Base-by-base conservation (phyloP, 2,113 vertebrate genomes). In the Smithornis capensis region DNA sequence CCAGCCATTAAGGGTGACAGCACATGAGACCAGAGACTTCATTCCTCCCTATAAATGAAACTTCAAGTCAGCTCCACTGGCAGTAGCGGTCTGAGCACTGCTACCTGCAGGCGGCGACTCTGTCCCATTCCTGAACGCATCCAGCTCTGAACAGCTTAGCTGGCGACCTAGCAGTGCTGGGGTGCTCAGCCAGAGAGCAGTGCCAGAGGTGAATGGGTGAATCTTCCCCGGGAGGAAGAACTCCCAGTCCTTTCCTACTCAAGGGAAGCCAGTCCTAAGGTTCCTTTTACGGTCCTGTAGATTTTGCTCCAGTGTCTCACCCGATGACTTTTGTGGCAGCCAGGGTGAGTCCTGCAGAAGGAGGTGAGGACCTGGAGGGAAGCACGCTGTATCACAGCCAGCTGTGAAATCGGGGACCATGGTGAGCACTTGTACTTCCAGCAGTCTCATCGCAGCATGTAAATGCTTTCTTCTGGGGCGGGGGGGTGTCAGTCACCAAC, bases 301-400 rank as follows among this genome's bases (percentile, higher is more conserved):
- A 12, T 64, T 75, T 44, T 62, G 23, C 45, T 83, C 33, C 31
- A 18, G 12, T 63, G 35, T 70, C 96, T 87, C 96, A 99, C 98
- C 97, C 84, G 49, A 98, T 96, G 40, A 97, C 83, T 98, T 98
- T 98, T 82, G 98, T 98, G 7, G 98, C 98, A 60, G 98, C 98
- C 60, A 62, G 60, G 25, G 37, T 62, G 17, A 40, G 7, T 25
- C 24, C 25, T 62, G 35, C 59, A 27, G 35, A 28, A 40, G 53
- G 31, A 56, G 11, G 28, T 28, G 25, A 62, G 25, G 35, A 28
- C 7, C 25, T 17, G 19, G 37, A 62, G 37, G 40, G 25, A 28
- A 38, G 38, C 25, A 11, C 37, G 12, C 17, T 8, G 12, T 7
- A 5, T 62, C 59, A 27, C 57, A 62, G 60, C 25, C 18, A 62